phyloP scores from a whole-genome alignment of 1,140 invertebrate genomes.

The Venustaconcha ellipsiformis region DNA sequence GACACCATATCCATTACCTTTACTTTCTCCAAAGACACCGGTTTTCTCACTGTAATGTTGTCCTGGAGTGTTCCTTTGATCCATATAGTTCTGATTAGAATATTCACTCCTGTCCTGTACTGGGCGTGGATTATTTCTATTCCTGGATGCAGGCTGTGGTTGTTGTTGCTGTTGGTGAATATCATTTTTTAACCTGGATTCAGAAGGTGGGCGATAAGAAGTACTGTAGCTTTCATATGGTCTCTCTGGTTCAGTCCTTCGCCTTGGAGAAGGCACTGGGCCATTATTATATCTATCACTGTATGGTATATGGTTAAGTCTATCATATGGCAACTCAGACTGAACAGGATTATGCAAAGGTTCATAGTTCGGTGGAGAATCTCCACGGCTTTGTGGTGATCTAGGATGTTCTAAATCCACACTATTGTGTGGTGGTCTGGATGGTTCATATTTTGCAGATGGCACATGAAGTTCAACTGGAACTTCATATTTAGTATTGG shows the following conservation, averaged over 20 bases:
- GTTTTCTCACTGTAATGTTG: too few species aligned
- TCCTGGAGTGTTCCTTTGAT: too few species aligned
- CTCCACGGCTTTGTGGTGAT: conserved; percentile 6
- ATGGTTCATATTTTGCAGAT: background rate
- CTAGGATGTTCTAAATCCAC: background rate
- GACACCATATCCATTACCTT: too few species aligned
- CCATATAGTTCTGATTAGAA: too few species aligned
- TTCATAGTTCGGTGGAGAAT: background rate
- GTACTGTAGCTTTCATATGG: too few species aligned
- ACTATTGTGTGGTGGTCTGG: background rate
- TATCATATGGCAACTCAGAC: background rate
- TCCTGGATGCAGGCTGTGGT: too few species aligned
- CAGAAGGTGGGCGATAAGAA: too few species aligned
- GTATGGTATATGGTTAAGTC: background rate
- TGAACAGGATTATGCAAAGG: background rate
- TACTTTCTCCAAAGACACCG: too few species aligned
- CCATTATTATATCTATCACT: background rate
- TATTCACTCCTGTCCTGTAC: too few species aligned
- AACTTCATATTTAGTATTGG: background rate
- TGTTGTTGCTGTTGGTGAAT: too few species aligned
- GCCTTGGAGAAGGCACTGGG: conserved; percentile 18
- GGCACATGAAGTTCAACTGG: conserved; percentile 25
- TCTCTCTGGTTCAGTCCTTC: background rate
- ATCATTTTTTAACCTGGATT: too few species aligned
- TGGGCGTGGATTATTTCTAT: too few species aligned